Conservation (phyloP, 2,888 invertebrate species). For the Orthosia gracilis region DNA sequence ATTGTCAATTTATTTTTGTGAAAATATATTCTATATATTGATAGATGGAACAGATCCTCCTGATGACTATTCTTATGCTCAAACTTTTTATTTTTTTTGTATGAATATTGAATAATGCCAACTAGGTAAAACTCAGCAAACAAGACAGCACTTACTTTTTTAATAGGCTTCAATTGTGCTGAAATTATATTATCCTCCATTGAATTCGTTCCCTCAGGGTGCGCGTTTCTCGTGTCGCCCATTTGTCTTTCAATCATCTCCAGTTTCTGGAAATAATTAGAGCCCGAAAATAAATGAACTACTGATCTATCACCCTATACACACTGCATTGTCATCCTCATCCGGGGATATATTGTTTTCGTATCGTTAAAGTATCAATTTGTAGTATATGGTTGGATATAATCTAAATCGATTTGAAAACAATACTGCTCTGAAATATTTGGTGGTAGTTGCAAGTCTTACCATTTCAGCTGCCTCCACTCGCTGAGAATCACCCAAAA, state of each 20-base stretch:
- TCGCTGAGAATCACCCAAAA: constrained; percentile 77
- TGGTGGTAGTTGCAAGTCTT: constrained; percentile 23
- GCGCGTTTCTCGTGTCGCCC: constrained; percentile 81
- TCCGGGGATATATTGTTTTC: not conserved
- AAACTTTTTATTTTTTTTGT: not conserved
- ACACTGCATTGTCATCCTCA: not conserved
- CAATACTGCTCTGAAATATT: not conserved
- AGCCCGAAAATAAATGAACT: not conserved
- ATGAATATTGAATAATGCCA: not conserved
- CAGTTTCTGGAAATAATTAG: constrained; percentile 75
- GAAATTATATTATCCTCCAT: constrained; percentile 74
- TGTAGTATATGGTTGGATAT: not conserved
- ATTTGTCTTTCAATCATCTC: constrained; percentile 86
- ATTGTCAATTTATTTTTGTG: too few species aligned
- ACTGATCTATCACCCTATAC: not conserved
- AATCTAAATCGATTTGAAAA: not conserved
- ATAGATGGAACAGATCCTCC: too few species aligned
- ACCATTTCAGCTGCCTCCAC: constrained; percentile 75
- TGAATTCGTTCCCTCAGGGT: constrained; percentile 67
- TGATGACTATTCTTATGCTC: not conserved
- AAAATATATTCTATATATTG: too few species aligned
- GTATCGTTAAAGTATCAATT: not conserved
- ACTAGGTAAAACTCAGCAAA: not conserved
- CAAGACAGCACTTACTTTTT: constrained; percentile 71
- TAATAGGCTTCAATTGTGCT: constrained; percentile 74